Percentiles rank a stretch among this genome's conserved stretches.
These are phyloP conservation scores for Leptosomus discolor DNA, from an alignment of 2,113 vertebrate genomes.

Conservation along the genomic window DNA sequence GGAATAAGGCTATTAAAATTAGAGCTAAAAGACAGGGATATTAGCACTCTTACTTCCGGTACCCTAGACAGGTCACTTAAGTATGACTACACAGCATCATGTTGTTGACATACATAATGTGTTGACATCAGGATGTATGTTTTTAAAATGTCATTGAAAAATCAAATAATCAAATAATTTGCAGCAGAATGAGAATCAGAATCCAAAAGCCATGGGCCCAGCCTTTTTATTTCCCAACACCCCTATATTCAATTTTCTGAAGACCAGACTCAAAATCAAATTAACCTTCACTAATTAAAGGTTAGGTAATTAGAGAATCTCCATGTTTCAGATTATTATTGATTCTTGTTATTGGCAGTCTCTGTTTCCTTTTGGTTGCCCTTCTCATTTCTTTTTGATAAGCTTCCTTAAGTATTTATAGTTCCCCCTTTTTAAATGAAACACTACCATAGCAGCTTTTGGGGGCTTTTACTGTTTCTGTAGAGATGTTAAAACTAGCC, in stretches of 20 bases:
- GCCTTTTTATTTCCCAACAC: neutral
- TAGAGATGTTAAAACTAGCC: neutral
- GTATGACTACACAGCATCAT: neutral
- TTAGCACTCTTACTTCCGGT: neutral
- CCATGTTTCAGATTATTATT: neutral
- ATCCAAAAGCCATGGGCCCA: neutral
- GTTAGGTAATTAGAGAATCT: neutral
- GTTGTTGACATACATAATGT: neutral
- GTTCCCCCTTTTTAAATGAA: neutral
- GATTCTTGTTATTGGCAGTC: neutral
- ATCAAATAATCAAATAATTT: neutral
- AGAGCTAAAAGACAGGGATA: neutral
- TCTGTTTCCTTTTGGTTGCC: neutral
- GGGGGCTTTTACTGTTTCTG: neutral
- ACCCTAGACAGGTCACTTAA: neutral
- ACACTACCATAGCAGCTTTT: neutral
- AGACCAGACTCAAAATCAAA: neutral
- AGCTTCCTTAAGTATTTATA: neutral
- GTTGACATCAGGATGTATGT: neutral
- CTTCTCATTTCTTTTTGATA: neutral
- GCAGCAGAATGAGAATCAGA: neutral
- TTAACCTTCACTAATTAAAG: neutral
- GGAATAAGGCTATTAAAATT: neutral
- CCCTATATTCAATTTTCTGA: neutral
- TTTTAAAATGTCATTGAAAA: neutral